Base-by-base conservation (phyloP, 2,888 invertebrate genomes). In the Xanthia togata region DNA sequence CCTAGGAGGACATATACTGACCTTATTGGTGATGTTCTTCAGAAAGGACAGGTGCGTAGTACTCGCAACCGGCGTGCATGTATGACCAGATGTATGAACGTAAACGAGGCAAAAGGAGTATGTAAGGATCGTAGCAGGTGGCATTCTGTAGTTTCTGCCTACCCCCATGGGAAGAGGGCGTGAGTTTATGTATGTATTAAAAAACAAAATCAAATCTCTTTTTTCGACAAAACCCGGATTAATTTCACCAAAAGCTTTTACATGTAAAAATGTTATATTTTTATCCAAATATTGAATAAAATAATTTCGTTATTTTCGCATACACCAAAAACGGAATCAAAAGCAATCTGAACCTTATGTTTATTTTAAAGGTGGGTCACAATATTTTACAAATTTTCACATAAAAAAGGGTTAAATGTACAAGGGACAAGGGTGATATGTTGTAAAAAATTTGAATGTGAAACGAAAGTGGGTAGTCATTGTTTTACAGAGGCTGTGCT, bases 301-400 rank as follows among this genome's bases (percentile, higher is more conserved):
- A 69, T 44, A 38, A 60, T 55, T 60, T 50, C 14, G 20, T 64
- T 84, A 41, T 55, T 79, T 83, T 11, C 1, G 26, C 35, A 67
- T 31, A 31, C 79, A 26, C 38, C 41, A 31, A 69, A 84, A 73
- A 63, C 12, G 14, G 55, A 72, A 82, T 74, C 71, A 70, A 67
- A 85, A 83, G 41, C 59, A 85, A 74, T 74, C 70, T 60, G 53
- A 23, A 23, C 12, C 57, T 31, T 82, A 31, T 81, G 59, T 76
- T 59, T 70, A 84, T 84, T 80, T 80, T 14, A 82, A 26, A 68
- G 67, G 59, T 20, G 31, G 41, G 63, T 57, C 50, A 62, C 14
- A 74, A 65, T 74, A 78, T 76, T 74, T 74, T 74, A 17, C 26
- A 38, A 78, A 82, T 78, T 82, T 75, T 67, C 35, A 17, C 35